These are phyloP conservation scores for Portunus trituberculatus DNA, from an alignment of 1,140 invertebrate genomes.

Conservation along the genomic window DNA sequence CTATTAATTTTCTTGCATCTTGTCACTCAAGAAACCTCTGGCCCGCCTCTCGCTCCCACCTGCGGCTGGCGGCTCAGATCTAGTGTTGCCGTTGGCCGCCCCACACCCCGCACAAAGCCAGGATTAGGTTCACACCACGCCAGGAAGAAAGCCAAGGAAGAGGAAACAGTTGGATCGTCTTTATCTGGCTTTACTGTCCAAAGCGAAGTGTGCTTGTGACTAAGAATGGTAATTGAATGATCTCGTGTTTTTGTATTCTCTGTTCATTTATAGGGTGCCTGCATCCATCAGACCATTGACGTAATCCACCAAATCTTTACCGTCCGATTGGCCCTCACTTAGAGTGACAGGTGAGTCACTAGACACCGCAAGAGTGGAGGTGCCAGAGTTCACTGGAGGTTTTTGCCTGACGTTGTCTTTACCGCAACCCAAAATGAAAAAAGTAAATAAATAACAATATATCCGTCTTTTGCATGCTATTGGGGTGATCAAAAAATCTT, in stretches of 20 bases:
- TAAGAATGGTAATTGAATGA: not conserved
- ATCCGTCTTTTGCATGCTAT: too few relatives aligned
- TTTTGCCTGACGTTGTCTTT: not conserved
- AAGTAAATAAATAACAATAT: too few relatives aligned
- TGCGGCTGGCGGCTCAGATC: conserved; percentile 18
- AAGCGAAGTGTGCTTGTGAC: not conserved
- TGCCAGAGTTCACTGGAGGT: not conserved
- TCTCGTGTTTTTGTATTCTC: not conserved
- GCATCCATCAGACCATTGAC: not conserved
- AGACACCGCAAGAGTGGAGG: not conserved
- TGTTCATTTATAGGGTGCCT: not conserved
- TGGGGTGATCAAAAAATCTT: too few relatives aligned
- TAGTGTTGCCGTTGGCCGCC: not conserved
- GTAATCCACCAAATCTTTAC: not conserved
- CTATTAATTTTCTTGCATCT: conserved; percentile 38
- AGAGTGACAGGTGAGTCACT: not conserved
- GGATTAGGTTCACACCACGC: not conserved
- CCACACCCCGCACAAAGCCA: not conserved
- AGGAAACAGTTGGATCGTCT: not conserved
- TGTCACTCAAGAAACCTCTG: conserved; percentile 43
- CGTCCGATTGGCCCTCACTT: not conserved
- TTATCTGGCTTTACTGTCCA: not conserved
- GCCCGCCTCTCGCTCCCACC: not conserved
- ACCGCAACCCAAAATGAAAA: not conserved
- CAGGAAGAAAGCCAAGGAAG: not conserved